A percentile compares a stretch with the other conserved stretches of the same genome.
Evolutionary conservation across 35 echinoderm and acorn worm species (phyloP).

Genomic region (Lytechinus variegatus): DNA sequence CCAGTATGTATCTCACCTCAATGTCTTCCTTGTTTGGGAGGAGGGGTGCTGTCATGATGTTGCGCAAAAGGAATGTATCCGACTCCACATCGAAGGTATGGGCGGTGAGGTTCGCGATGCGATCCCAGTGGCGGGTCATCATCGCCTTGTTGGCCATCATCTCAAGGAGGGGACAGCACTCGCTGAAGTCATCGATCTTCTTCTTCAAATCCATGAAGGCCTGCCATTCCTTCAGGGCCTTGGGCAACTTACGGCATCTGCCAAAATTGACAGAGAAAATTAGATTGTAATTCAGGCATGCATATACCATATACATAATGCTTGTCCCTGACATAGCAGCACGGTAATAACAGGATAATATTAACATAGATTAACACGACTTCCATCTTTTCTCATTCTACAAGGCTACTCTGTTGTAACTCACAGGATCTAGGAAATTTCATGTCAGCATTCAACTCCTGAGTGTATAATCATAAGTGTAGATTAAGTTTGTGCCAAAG

Average conservation of each 20-base stretch:
- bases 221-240: slow-evolving; percentile 99
- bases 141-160: slow-evolving; percentile 99
- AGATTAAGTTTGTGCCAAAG: too few relatives aligned
- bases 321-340: too few relatives aligned
- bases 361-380: too few relatives aligned
- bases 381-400: too few relatives aligned
- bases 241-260: slow-evolving; percentile 98
- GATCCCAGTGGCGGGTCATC: slow-evolving; percentile 97
- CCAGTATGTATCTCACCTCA: slow-evolving; percentile 64
- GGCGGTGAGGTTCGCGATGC: slow-evolving; percentile 76
- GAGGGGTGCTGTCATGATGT: slow-evolving; percentile 98
- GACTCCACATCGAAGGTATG: slow-evolving; percentile 99
- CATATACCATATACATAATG: background rate
- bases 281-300: background rate
- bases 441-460: too few relatives aligned
- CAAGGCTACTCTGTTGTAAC: too few relatives aligned
- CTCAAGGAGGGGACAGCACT: slow-evolving; percentile 95
- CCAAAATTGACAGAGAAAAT: background rate
- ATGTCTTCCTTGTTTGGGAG: slow-evolving; percentile 97
- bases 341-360: too few relatives aligned
- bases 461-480: too few relatives aligned
- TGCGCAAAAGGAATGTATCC: slow-evolving; percentile 88
- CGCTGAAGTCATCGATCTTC: slow-evolving; percentile 99
- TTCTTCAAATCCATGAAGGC: slow-evolving; percentile 99
- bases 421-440: too few relatives aligned